These are phyloP conservation scores for Lithophane ornitopus DNA, from an alignment of 2,888 invertebrate species.

Conservation along the genomic window DNA sequence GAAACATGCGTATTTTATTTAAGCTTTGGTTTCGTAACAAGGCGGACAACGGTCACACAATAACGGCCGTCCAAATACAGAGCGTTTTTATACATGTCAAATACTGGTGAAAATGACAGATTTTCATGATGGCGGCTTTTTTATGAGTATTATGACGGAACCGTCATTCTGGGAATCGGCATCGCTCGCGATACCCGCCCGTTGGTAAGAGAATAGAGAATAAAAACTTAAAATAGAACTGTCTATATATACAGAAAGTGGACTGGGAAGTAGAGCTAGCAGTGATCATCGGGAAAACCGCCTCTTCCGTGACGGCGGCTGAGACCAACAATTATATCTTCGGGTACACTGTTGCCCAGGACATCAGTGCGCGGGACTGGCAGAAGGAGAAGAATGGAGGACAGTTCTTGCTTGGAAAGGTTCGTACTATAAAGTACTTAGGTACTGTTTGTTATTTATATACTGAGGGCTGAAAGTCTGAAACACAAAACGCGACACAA, in stretches of 20 bases:
- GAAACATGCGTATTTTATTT: too few relatives aligned
- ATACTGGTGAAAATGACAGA: too few relatives aligned
- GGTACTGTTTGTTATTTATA: neutral
- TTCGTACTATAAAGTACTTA: conserved; percentile 41
- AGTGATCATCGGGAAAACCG: conserved; percentile 95
- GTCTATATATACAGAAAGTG: conserved; percentile 91
- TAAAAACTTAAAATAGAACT: neutral
- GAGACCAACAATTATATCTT: conserved; percentile 94
- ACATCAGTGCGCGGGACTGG: conserved; percentile 97
- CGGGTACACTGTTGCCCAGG: conserved; percentile 97
- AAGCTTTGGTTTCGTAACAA: too few relatives aligned
- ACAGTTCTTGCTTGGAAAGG: conserved; percentile 82
- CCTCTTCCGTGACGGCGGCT: conserved; percentile 92
- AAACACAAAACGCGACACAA: neutral
- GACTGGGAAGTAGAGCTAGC: conserved; percentile 97
- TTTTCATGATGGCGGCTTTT: neutral
- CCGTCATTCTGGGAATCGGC: too few relatives aligned
- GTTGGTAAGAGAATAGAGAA: neutral
- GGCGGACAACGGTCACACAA: too few relatives aligned
- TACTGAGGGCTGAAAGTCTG: neutral
- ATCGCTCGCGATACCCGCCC: neutral
- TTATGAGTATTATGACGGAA: too few relatives aligned
- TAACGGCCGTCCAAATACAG: too few relatives aligned
- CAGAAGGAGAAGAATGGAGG: conserved; percentile 95
- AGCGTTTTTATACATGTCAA: too few relatives aligned